Percentiles rank a stretch among this genome's conserved stretches.
phyloP scores from a whole-genome alignment of 2,797 vertebrate genomes.

The Mus spretus region DNA sequence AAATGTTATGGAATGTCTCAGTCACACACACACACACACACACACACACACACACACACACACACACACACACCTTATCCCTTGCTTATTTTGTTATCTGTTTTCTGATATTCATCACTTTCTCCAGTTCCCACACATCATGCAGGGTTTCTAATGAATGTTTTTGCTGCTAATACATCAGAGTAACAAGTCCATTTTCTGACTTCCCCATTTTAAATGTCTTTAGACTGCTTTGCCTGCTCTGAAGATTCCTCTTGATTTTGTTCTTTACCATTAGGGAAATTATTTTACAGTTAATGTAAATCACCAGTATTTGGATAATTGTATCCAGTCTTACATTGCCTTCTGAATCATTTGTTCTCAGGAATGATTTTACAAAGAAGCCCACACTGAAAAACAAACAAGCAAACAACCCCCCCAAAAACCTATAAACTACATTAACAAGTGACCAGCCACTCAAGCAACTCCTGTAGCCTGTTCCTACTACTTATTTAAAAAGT shows the following conservation, averaged over 20 bases:
- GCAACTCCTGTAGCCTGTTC: neutral
- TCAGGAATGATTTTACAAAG: constrained; percentile 20
- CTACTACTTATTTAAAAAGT: neutral
- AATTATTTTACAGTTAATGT: neutral
- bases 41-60: too few relatives aligned
- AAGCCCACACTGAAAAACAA: neutral
- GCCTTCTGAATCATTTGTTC: neutral
- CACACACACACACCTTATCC: neutral
- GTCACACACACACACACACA: too few relatives aligned
- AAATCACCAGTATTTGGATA: neutral
- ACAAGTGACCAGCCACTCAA: neutral
- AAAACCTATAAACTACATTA: neutral
- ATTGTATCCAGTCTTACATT: neutral
- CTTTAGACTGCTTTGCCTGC: neutral
- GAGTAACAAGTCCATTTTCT: constrained; percentile 37
- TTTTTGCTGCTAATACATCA: constrained; percentile 43
- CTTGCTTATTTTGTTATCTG: neutral
- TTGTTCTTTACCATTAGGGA: neutral
- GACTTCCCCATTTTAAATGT: neutral
- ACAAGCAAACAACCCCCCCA: too few relatives aligned
- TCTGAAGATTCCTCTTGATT: neutral
- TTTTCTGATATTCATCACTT: constrained; percentile 34
- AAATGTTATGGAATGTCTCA: neutral
- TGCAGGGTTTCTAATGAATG: neutral
- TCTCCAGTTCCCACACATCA: neutral